phyloP scores from a whole-genome alignment of 2,888 invertebrate species.

The Chaetoderma sp. region DNA sequence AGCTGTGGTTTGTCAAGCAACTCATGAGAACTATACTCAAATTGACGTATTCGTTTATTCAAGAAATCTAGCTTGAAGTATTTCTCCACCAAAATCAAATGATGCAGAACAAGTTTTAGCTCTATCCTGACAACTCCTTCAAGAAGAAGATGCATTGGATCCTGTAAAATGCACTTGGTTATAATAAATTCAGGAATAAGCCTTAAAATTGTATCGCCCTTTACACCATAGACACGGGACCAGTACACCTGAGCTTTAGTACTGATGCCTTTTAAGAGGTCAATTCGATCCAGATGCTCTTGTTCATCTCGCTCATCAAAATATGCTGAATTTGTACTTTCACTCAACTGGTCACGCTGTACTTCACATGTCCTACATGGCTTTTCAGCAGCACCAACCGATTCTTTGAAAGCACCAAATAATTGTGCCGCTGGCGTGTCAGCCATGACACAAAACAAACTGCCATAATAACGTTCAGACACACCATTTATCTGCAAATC shows the following conservation, averaged over 20 bases:
- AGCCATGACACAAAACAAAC: too few species aligned
- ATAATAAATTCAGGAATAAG: not conserved
- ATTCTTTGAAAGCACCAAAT: slow-evolving; percentile 13
- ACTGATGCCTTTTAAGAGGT: not conserved
- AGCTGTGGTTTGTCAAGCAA: not conserved
- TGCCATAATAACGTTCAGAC: too few species aligned
- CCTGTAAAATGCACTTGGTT: slow-evolving; percentile 5
- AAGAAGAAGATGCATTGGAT: slow-evolving; percentile 21
- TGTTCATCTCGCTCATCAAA: not conserved
- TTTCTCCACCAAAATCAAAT: not conserved
- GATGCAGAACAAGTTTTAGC: not conserved
- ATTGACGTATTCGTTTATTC: slow-evolving; percentile 1
- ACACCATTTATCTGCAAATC: too few species aligned
- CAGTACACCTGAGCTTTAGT: not conserved
- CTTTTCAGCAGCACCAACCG: slow-evolving; percentile 1
- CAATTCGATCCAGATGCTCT: not conserved
- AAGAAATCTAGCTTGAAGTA: slow-evolving; percentile 4
- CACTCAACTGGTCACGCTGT: not conserved
- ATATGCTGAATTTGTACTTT: not conserved
- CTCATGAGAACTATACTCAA: not conserved
- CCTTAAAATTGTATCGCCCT: not conserved
- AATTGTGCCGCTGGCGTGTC: not conserved
- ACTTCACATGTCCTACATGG: slow-evolving; percentile 6
- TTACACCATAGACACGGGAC: not conserved
- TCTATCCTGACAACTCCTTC: slow-evolving; percentile 10